Conservation (phyloP, 1,140 invertebrate species). For the Wasmannia auropunctata region DNA sequence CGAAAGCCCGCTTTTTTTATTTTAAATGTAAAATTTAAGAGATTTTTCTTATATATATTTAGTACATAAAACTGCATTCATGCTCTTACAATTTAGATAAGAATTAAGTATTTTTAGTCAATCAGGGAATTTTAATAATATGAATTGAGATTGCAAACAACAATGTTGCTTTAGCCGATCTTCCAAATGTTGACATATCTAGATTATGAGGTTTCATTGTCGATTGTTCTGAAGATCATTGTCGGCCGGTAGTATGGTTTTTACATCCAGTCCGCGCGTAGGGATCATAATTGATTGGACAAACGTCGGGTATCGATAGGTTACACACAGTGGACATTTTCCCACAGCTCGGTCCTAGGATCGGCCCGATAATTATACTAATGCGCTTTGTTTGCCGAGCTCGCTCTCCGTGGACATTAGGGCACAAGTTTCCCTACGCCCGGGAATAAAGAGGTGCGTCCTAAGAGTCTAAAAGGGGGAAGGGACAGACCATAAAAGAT, state of each 20-base stretch:
- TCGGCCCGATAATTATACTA: slow-evolving; percentile 74
- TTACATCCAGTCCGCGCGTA: slow-evolving; percentile 12
- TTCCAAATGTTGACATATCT: slow-evolving; percentile 18
- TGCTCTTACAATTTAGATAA: neutral
- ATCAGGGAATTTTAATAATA: slow-evolving; percentile 8
- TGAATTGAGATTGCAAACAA: slow-evolving; percentile 25
- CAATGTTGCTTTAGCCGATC: neutral
- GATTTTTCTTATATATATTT: neutral
- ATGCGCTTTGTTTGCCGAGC: slow-evolving; percentile 70
- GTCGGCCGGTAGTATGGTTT: neutral
- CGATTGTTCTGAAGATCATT: slow-evolving; percentile 42
- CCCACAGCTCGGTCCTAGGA: slow-evolving; percentile 62
- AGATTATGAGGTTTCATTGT: slow-evolving; percentile 36
- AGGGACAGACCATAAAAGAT: slow-evolving; percentile 55
- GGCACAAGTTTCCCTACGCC: slow-evolving; percentile 23
- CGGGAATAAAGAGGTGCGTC: slow-evolving; percentile 1
- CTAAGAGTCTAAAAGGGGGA: slow-evolving; percentile 12
- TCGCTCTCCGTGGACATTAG: slow-evolving; percentile 48
- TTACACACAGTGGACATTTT: slow-evolving; percentile 61
- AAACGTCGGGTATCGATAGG: slow-evolving; percentile 55
- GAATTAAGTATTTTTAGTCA: neutral
- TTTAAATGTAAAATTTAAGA: neutral
- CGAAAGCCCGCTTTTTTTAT: neutral
- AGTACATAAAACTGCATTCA: neutral
- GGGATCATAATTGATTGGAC: slow-evolving; percentile 69